Conservation (phyloP, 1,140 invertebrate genomes). For the Nasonia giraulti region DNA sequence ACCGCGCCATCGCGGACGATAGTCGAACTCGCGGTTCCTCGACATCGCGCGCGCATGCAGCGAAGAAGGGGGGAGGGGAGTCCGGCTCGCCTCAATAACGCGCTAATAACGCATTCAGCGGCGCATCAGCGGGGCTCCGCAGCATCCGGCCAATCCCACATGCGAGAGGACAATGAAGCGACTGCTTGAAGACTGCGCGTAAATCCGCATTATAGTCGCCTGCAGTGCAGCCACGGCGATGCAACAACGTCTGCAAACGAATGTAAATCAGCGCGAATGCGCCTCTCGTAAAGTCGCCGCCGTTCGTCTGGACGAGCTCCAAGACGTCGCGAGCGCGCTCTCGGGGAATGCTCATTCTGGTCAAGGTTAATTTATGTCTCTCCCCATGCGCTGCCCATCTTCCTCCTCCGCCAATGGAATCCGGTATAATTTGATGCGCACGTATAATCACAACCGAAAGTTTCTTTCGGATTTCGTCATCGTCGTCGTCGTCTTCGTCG, state of each 20-base stretch:
- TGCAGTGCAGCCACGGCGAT: background rate
- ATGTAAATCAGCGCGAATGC: conserved; percentile 45
- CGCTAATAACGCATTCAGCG: conserved; percentile 29
- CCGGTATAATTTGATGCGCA: background rate
- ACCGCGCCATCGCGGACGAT: too few relatives aligned
- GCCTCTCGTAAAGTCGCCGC: conserved; percentile 1
- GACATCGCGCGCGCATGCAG: too few relatives aligned
- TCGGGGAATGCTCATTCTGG: background rate
- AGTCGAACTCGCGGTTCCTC: too few relatives aligned
- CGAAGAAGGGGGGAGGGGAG: background rate
- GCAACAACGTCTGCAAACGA: conserved; percentile 8
- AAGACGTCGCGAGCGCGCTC: background rate
- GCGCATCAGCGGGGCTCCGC: conserved; percentile 5
- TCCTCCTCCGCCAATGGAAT: background rate
- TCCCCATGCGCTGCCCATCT: background rate
- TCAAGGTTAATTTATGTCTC: background rate
- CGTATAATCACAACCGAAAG: background rate
- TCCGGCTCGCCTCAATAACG: background rate
- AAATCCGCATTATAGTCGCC: conserved; percentile 31
- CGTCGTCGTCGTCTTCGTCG: background rate
- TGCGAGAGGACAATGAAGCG: conserved; percentile 19
- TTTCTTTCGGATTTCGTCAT: background rate
- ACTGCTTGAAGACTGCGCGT: conserved; percentile 23
- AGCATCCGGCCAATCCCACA: background rate
- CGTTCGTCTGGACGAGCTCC: background rate